Evolutionary conservation across 2,888 invertebrate species (phyloP), one percentile per base, ranked within the genome.

Genomic region (Euplexia lucipara): DNA sequence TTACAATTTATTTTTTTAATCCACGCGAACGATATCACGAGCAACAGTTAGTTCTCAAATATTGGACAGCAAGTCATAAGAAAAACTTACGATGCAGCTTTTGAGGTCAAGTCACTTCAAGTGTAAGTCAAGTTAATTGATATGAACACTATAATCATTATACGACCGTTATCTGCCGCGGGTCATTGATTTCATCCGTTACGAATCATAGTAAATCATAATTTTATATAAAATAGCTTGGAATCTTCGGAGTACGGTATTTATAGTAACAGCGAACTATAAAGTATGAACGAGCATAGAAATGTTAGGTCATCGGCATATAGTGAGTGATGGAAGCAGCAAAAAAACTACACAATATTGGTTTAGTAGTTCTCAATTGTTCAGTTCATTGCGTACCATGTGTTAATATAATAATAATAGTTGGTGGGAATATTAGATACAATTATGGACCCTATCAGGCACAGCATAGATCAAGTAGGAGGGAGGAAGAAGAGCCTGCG

Each of bases 111-210:
- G 4, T 35, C 10, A 44, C 51, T 57, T 66, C 48, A 35, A 65
- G 54, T 65, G 47, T 56, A 60, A 75, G 14, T 61, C 67, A 71
- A 68, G 41, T 68, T 76, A 79, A 69, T 78, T 67, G 47, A 80
- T 73, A 64, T 68, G 62, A 77, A 58, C 62, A 79, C 64, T 65
- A 49, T 68, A 67, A 81, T 76, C 62, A 71, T 59, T 74, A 62
- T 35, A 18, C 32, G 39, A 70, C 82, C 81, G 80, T 81, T 81
- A 82, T 70, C 62, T 65, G 35, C 60, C 47, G 22, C 65, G 54
- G 82, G 82, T 80, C 82, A 75, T 75, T 80, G 73, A 63, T 81
- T 72, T 64, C 70, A 34, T 53, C 20, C 26, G 32, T 45, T 20
- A 59, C 57, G 49, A 56, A 44, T 65, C 45, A 62, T 57, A 44